Evolutionary conservation across 2,797 vertebrate genomes (phyloP).

Genomic region (Peromyscus aztecus): DNA sequence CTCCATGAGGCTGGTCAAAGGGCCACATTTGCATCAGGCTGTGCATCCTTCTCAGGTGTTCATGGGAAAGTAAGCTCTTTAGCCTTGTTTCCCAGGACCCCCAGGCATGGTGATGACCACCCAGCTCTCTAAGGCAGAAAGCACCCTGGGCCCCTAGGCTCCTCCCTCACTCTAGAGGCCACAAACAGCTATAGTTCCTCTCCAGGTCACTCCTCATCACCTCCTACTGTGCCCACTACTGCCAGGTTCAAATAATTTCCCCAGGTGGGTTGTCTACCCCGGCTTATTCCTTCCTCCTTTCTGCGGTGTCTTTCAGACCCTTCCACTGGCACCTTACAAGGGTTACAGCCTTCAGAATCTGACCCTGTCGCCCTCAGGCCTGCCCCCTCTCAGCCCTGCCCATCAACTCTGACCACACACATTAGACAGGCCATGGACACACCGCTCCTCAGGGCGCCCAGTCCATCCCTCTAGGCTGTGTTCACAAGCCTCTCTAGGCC

Average conservation of each 20-base stretch:
- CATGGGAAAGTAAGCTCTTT: not conserved
- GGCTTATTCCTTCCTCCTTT: not conserved
- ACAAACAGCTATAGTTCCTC: not conserved
- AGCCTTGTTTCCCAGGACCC: not conserved
- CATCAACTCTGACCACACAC: not conserved
- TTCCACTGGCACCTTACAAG: not conserved
- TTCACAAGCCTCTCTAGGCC: not conserved
- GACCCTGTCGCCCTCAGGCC: not conserved
- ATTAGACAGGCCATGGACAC: not conserved
- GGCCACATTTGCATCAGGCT: not conserved
- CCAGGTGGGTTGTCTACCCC: not conserved
- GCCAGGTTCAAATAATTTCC: not conserved
- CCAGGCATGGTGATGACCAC: not conserved
- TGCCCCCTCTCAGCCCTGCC: not conserved
- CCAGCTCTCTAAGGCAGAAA: not conserved
- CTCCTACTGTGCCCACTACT: too few relatives aligned
- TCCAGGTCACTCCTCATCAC: too few relatives aligned
- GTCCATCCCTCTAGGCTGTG: accelerated
- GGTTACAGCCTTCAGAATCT: not conserved
- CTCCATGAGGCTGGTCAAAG: not conserved
- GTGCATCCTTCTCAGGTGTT: not conserved
- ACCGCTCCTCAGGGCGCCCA: accelerated
- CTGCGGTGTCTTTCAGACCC: not conserved
- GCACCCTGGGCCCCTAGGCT: not conserved
- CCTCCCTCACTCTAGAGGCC: not conserved